Percentiles rank a stretch among this genome's conserved stretches.
These are phyloP conservation scores for Fragum sueziense DNA, from an alignment of 2,888 invertebrate genomes.

Conservation along the genomic window DNA sequence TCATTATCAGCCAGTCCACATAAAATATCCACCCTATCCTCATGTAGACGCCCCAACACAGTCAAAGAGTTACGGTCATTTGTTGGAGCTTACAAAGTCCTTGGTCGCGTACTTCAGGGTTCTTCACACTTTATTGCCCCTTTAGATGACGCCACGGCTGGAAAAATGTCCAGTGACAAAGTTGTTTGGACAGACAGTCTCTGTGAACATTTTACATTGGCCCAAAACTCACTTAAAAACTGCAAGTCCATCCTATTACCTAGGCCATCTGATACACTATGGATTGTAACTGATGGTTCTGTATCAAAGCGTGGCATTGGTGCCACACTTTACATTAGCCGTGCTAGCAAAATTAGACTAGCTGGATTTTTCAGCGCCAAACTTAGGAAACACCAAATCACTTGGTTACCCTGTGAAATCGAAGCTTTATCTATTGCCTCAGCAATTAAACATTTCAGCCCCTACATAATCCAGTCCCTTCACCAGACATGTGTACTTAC, in stretches of 20 bases:
- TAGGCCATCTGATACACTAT: slow-evolving; percentile 23
- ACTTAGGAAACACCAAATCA: slow-evolving; percentile 56
- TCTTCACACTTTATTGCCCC: slow-evolving; percentile 32
- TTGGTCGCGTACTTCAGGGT: slow-evolving; percentile 45
- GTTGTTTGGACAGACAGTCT: slow-evolving; percentile 44
- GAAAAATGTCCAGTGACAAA: slow-evolving; percentile 35
- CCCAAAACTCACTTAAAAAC: slow-evolving; percentile 16
- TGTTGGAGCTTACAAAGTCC: slow-evolving; percentile 61
- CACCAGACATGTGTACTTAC: slow-evolving; percentile 48
- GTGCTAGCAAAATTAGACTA: slow-evolving; percentile 40
- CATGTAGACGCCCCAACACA: slow-evolving; percentile 37
- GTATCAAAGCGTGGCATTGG: slow-evolving; percentile 54
- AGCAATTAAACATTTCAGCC: slow-evolving; percentile 61
- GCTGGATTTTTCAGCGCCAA: slow-evolving; percentile 64
- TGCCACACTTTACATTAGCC: slow-evolving; percentile 53
- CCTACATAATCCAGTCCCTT: slow-evolving; percentile 55
- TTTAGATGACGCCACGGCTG: slow-evolving; percentile 39
- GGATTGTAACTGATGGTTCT: slow-evolving; percentile 58
- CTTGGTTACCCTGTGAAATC: slow-evolving; percentile 64
- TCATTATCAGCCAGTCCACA: slow-evolving; percentile 16
- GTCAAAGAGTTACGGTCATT: slow-evolving; percentile 59
- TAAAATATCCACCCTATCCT: slow-evolving; percentile 1
- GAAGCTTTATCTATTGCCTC: slow-evolving; percentile 61
- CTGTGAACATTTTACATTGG: slow-evolving; percentile 14
- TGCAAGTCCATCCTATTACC: slow-evolving; percentile 44